Evolutionary conservation across 2,797 vertebrate genomes (phyloP).

Genomic region (Syngnathus rostellatus): DNA sequence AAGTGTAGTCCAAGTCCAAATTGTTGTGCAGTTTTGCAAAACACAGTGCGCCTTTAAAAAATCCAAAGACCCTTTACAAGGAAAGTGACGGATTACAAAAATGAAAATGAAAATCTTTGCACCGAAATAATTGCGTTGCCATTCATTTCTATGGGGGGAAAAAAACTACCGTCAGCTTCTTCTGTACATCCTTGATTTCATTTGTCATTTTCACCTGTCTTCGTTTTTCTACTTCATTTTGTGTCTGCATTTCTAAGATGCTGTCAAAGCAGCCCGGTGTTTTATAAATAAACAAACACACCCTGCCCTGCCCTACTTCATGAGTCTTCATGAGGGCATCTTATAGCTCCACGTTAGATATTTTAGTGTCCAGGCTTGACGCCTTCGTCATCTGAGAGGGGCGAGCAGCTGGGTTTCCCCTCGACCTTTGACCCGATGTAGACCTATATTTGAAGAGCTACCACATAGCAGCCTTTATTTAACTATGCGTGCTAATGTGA

Average conservation of each 20-base stretch:
- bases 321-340: not conserved
- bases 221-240: not conserved
- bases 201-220: not conserved
- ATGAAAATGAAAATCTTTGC: too few species aligned
- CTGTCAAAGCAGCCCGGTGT: slow-evolving; percentile 2
- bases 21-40: not conserved
- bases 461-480: slow-evolving; percentile 25
- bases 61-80: too few species aligned
- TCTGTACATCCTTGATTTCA: not conserved
- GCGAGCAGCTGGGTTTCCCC: slow-evolving; percentile 37
- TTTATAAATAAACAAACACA: slow-evolving; percentile 4
- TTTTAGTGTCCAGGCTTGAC: not conserved
- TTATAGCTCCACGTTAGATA: not conserved
- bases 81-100: too few species aligned
- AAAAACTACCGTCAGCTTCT: not conserved
- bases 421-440: slow-evolving; percentile 25
- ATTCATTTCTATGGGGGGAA: not conserved
- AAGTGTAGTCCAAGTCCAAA: not conserved
- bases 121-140: not conserved
- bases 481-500: slow-evolving; percentile 55
- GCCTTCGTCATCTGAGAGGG: slow-evolving; percentile 2
- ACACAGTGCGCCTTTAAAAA: not conserved
- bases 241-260: not conserved
- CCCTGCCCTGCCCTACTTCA: not conserved
- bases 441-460: slow-evolving; percentile 31